These are phyloP conservation scores for Apoderus coryli DNA, from an alignment of 2,888 invertebrate genomes.

Conservation along the genomic window DNA sequence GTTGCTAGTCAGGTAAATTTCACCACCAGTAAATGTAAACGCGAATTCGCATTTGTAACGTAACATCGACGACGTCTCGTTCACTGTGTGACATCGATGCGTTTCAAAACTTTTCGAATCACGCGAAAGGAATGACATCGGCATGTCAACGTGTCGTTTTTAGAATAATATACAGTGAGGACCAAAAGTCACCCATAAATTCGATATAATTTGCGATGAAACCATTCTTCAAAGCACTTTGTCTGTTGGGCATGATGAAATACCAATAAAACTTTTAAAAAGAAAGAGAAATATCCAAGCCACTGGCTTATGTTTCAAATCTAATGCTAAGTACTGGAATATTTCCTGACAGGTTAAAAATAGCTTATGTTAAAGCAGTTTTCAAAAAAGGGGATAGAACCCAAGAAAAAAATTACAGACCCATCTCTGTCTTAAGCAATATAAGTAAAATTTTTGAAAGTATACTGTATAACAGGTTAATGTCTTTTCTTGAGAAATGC, in stretches of 20 bases:
- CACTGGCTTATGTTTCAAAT: constrained; percentile 1
- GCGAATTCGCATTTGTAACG: no score
- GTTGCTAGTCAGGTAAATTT: constrained; percentile 58
- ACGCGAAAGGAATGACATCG: no score
- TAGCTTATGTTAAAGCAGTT: constrained; percentile 1
- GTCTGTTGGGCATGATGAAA: no score
- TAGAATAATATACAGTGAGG: no score
- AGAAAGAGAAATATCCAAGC: constrained; percentile 1
- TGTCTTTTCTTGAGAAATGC: constrained; percentile 2
- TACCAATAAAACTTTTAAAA: neutral
- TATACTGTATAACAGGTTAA: neutral
- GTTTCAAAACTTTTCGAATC: neutral
- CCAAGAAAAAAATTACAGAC: constrained; percentile 1
- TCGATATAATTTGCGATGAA: no score
- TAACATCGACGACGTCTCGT: no score
- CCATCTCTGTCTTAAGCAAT: neutral
- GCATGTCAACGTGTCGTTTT: no score
- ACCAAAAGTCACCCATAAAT: no score
- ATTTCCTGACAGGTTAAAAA: neutral
- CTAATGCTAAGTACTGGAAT: neutral
- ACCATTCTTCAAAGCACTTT: no score
- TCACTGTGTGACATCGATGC: no score
- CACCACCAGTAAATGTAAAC: constrained; percentile 3
- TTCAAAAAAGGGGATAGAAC: neutral
- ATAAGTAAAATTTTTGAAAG: constrained; percentile 2